Conservation (phyloP, 2,113 vertebrate species). For the Tragelaphus scriptus region DNA sequence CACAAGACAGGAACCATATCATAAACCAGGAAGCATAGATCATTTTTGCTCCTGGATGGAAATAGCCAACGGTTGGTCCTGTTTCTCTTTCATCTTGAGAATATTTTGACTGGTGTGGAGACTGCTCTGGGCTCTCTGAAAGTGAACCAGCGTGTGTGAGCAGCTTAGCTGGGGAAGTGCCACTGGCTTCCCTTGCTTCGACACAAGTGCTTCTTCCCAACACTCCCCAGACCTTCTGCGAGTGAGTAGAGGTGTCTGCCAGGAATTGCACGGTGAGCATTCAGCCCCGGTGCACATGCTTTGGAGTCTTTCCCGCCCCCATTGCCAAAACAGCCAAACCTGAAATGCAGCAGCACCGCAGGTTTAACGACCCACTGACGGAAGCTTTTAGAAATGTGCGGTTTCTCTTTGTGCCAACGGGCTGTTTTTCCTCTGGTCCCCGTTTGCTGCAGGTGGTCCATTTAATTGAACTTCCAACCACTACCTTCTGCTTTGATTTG, state of each 20-base stretch:
- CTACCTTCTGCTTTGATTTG: constrained; percentile 69
- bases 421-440: constrained; percentile 38
- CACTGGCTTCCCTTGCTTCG: constrained; percentile 34
- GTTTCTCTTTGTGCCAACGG: constrained; percentile 72
- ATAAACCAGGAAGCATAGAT: background rate
- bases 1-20: background rate
- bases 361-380: constrained; percentile 72
- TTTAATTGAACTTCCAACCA: constrained; percentile 74
- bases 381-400: constrained; percentile 74
- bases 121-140: background rate
- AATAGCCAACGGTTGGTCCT: background rate
- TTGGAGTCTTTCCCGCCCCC: constrained; percentile 65
- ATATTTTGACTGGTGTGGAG: background rate
- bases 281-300: background rate
- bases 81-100: background rate
- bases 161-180: background rate
- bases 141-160: background rate
- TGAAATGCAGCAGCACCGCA: constrained; percentile 51
- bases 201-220: constrained; percentile 51
- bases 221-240: constrained; percentile 24
- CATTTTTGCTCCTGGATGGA: background rate
- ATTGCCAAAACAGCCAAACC: constrained; percentile 76
- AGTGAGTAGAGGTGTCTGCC: constrained; percentile 67
- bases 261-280: constrained; percentile 34
- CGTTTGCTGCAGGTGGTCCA: constrained; percentile 79